These are phyloP conservation scores for Phoxinus phoxinus DNA, from an alignment of 2,113 vertebrate genomes.

Conservation along the genomic window DNA sequence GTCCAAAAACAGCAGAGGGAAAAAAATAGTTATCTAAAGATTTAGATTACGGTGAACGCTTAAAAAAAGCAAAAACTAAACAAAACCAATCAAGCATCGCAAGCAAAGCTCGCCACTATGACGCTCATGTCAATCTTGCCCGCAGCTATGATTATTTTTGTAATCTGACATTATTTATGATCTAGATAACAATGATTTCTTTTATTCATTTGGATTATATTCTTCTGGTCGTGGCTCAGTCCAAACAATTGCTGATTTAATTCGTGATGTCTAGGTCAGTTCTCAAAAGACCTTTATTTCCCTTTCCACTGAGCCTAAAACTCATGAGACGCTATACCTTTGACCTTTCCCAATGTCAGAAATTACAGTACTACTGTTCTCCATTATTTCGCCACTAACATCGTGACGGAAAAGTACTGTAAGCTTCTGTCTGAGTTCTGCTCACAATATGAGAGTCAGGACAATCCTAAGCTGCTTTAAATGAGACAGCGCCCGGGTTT, in stretches of 20 bases:
- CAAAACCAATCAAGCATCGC: slow-evolving; percentile 21
- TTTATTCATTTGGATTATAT: slow-evolving; percentile 63
- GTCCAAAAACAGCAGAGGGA: background rate
- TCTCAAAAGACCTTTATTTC: background rate
- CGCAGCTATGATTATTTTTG: slow-evolving; percentile 68
- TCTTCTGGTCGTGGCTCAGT: slow-evolving; percentile 61
- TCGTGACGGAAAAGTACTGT: slow-evolving; percentile 18
- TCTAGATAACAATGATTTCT: slow-evolving; percentile 67
- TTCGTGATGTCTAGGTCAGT: slow-evolving; percentile 66
- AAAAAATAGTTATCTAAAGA: background rate
- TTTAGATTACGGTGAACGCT: background rate
- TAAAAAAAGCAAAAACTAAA: background rate
- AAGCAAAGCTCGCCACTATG: background rate
- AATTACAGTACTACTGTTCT: slow-evolving; percentile 3
- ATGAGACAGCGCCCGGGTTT: slow-evolving; percentile 15
- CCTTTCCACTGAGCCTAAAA: background rate
- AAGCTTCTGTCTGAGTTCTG: slow-evolving; percentile 15
- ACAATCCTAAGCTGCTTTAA: slow-evolving; percentile 41
- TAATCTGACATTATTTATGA: slow-evolving; percentile 75
- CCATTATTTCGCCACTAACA: background rate
- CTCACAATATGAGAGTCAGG: background rate
- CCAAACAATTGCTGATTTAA: slow-evolving; percentile 67
- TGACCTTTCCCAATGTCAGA: slow-evolving; percentile 15
- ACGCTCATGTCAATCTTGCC: slow-evolving; percentile 64
- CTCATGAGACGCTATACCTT: background rate